Percentiles rank a stretch among this genome's conserved stretches.
phyloP scores from a whole-genome alignment of 2,797 vertebrate genomes.

The Spheniscus humboldti region DNA sequence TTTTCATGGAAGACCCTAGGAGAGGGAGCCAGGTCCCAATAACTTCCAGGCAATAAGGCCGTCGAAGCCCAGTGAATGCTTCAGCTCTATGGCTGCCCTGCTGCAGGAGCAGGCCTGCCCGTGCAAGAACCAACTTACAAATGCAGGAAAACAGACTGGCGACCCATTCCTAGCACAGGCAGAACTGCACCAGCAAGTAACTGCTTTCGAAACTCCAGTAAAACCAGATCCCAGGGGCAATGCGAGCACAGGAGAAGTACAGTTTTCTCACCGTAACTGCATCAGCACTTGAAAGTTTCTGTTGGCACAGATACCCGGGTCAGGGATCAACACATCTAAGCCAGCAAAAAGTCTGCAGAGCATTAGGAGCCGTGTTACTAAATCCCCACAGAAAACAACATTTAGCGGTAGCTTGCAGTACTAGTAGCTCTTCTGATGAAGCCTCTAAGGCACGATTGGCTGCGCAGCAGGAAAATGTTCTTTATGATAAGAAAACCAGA shows the following conservation, averaged over 20 bases:
- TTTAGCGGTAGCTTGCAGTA: background rate
- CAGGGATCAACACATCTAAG: background rate
- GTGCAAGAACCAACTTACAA: fast-evolving
- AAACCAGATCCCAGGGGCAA: background rate
- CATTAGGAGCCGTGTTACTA: background rate
- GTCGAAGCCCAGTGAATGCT: background rate
- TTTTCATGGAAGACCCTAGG: fast-evolving
- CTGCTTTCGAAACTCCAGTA: background rate
- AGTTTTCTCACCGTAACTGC: background rate
- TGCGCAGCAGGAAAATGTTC: background rate
- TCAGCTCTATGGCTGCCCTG: background rate
- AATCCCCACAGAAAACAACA: background rate
- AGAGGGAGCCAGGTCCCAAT: background rate
- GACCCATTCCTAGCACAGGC: background rate
- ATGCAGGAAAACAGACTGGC: background rate
- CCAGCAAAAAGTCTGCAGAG: background rate
- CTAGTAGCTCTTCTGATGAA: background rate
- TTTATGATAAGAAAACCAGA: background rate
- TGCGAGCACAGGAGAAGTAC: background rate
- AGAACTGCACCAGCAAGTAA: background rate
- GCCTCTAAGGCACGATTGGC: background rate
- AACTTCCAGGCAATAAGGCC: background rate
- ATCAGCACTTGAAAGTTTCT: conserved; percentile 23
- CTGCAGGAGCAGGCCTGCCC: background rate
- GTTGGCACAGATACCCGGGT: background rate